These are phyloP conservation scores for Alcedo atthis DNA, from an alignment of 2,797 vertebrate genomes.

Conservation along the genomic window DNA sequence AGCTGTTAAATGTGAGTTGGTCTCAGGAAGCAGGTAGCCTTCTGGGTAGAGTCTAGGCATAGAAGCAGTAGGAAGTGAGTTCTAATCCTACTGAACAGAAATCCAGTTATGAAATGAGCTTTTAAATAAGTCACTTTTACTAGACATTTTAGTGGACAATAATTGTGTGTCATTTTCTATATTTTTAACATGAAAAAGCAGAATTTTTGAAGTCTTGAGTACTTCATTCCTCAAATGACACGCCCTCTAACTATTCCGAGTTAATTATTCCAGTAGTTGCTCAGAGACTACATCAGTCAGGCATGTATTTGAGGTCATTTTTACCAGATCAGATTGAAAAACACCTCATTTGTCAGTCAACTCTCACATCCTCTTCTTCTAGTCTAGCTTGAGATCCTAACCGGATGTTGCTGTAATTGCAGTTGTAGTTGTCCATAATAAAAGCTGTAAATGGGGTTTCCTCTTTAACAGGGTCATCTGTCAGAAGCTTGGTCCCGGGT, in stretches of 20 bases:
- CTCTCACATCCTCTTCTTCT: background rate
- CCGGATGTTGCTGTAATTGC: background rate
- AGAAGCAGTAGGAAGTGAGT: background rate
- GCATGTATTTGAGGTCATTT: background rate
- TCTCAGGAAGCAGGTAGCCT: background rate
- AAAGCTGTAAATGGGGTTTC: background rate
- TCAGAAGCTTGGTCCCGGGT: slow-evolving; percentile 98
- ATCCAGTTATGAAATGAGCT: background rate
- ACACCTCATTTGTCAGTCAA: background rate
- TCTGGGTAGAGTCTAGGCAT: background rate
- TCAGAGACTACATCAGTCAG: background rate
- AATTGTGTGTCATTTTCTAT: too few species aligned
- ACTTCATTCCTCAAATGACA: background rate
- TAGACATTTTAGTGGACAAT: too few species aligned
- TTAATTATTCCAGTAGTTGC: background rate
- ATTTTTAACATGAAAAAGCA: too few species aligned
- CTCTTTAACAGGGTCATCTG: slow-evolving; percentile 88
- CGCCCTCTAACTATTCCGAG: background rate
- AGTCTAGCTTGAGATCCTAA: background rate
- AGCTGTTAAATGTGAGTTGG: background rate
- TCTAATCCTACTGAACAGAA: background rate
- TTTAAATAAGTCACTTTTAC: background rate
- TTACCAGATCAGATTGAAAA: background rate
- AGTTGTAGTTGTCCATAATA: background rate
- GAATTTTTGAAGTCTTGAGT: too few species aligned